Evolutionary conservation across 2,888 invertebrate genomes (phyloP), one percentile per base, ranked within the genome.

Genomic region (Nemotelus pantherinus): DNA sequence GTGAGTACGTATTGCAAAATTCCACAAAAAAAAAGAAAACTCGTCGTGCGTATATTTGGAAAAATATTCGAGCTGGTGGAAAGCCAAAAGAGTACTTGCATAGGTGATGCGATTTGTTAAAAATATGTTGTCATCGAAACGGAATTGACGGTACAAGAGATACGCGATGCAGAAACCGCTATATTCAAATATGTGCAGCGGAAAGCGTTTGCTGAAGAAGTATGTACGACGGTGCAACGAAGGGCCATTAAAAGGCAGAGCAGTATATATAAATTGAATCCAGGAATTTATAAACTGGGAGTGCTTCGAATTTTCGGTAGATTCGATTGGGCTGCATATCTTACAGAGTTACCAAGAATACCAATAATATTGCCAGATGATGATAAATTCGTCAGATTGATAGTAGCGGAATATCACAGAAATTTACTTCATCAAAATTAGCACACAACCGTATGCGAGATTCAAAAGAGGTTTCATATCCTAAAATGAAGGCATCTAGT

Each of bases 291-390:
- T 9, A 9, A 50, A 50, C 53, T 7, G 4, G 58, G 25, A n/a
- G 25, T 58, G n/a, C 58, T 58, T n/a, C 58, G 58, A 5, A 58
- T 58, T 25, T 58, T 58, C n/a, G 58, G 58, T n/a, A 6, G 25
- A 4, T 25, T 58, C 58, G 58, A 58, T 25, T 58, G 5, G 25
- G 25, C 58, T 25, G 9, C 4, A 5, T 25, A 6, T 7, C n/a
- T 58, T 6, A 6, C 58, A 25, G 58, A 58, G 58, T 58, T 9
- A 50, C 53, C 5, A 50, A 50, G 9, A 50, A 50, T n/a, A n/a
- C n/a, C n/a, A n/a, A n/a, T n/a, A n/a, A n/a, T n/a, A n/a, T n/a
- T n/a, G n/a, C n/a, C n/a, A n/a, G n/a, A n/a, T n/a, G n/a, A n/a
- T n/a, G n/a, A n/a, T n/a, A n/a, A n/a, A n/a, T n/a, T n/a, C n/a